phyloP scores from a whole-genome alignment of 1,140 invertebrate genomes.

The Bathynomus jamesi region DNA sequence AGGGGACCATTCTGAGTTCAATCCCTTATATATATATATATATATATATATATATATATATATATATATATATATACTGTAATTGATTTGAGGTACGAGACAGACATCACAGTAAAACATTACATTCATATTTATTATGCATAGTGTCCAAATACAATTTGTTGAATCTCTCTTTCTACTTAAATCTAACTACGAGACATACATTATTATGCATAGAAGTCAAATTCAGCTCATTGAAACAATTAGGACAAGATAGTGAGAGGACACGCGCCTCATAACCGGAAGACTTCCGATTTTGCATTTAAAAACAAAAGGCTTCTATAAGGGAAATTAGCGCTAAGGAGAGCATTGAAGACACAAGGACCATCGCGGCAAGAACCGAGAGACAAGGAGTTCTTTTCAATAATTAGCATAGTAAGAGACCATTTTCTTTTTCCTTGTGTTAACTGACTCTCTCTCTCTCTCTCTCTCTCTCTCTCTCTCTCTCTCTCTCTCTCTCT shows the following conservation, averaged over 20 bases:
- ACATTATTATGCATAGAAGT: constrained; percentile 1
- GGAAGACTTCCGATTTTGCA: not conserved
- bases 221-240: not conserved
- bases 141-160: not conserved
- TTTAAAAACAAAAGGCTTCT: not conserved
- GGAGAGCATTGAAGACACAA: not conserved
- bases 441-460: not conserved
- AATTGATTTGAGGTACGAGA: too few relatives aligned
- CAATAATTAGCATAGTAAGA: constrained; percentile 1
- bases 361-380: not conserved
- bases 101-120: too few relatives aligned
- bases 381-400: too few relatives aligned
- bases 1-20: too few relatives aligned
- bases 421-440: not conserved
- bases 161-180: not conserved
- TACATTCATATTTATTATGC: too few relatives aligned
- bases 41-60: too few relatives aligned
- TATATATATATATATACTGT: too few relatives aligned
- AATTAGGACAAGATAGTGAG: not conserved
- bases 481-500: too few relatives aligned
- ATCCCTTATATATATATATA: too few relatives aligned
- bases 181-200: not conserved
- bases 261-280: not conserved
- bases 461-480: not conserved
- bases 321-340: not conserved